Percentiles rank a stretch among this genome's conserved stretches.
Evolutionary conservation across 35 echinoderm and acorn worm species (phyloP).

Genomic region (Hemicentrotus pulcherrimus): DNA sequence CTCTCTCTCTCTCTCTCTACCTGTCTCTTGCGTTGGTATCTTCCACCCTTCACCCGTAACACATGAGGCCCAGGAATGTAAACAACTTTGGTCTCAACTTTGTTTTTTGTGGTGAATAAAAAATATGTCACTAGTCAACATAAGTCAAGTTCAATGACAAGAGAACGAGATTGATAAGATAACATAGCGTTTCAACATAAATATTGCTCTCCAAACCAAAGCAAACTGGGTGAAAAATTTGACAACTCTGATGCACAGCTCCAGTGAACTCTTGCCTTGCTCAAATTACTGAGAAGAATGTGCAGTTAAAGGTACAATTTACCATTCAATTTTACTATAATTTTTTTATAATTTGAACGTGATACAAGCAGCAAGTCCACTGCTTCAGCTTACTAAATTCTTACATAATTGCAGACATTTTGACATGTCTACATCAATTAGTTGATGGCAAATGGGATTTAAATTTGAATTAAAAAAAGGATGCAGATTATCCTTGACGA

Average conservation of each 20-base stretch:
- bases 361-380: too few relatives aligned
- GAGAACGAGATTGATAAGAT: not conserved
- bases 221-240: not conserved
- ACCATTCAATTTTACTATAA: too few relatives aligned
- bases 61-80: not conserved
- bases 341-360: too few relatives aligned
- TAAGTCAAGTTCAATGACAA: constrained; percentile 13
- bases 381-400: too few relatives aligned
- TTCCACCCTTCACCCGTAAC: not conserved
- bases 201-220: not conserved
- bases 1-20: not conserved
- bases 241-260: not conserved
- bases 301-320: not conserved
- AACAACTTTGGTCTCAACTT: not conserved
- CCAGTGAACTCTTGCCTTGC: not conserved
- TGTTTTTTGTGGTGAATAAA: not conserved
- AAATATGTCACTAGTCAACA: constrained; percentile 33
- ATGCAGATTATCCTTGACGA: too few relatives aligned
- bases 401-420: too few relatives aligned
- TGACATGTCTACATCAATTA: too few relatives aligned
- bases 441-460: too few relatives aligned
- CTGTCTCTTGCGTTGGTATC: not conserved
- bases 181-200: not conserved
- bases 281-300: not conserved
- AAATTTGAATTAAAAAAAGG: too few relatives aligned